Evolutionary conservation across 2,888 invertebrate genomes (phyloP), one percentile per base, ranked within the genome.

Genomic region (Saturnia japonica): DNA sequence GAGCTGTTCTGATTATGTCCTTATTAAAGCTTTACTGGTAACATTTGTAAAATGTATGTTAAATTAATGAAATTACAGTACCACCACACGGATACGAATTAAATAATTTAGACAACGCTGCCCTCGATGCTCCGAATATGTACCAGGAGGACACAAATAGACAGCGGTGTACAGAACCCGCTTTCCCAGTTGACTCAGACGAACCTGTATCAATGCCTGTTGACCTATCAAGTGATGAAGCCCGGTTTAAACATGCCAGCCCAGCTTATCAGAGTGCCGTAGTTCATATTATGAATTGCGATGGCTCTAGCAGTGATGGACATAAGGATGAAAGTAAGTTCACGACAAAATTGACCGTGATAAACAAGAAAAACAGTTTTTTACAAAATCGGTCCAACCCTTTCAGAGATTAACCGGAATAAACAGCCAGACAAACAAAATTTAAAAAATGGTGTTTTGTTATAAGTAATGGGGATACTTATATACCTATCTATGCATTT

Each of bases 241-340:
- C 91, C 72, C 91, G 94, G 73, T 97, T 96, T 87, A 96, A 96
- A 80, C 95, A 97, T 84, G 95, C 96, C 71, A 96, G 96, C 81
- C 97, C 97, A 0, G 95, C 95, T 54, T 97, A 97, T 84, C 97
- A 97, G 82, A 96, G 96, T 74, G 97, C 96, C 19, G 96, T 96
- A 82, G 94, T 96, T 3, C 95, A 94, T 73, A 93, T 94, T 4
- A 95, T 95, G 71, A 86, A 80, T 74, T 88, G 82, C 70, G 92
- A 91, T 68, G 84, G 82, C 16, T 80, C 87, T 16, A 84, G 72
- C 69, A 76, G 87, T 22, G 92, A 93, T 73, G 87, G 85, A 67
- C 84, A 87, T 76, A 94, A 91, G 77, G 94, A 94, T 76, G 94
- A 94, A 73, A 91, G 94, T 94, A 77, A 78, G 79, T 74, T 19